Base-by-base conservation (phyloP, 2,797 vertebrate species). In the Danionella dracula region DNA sequence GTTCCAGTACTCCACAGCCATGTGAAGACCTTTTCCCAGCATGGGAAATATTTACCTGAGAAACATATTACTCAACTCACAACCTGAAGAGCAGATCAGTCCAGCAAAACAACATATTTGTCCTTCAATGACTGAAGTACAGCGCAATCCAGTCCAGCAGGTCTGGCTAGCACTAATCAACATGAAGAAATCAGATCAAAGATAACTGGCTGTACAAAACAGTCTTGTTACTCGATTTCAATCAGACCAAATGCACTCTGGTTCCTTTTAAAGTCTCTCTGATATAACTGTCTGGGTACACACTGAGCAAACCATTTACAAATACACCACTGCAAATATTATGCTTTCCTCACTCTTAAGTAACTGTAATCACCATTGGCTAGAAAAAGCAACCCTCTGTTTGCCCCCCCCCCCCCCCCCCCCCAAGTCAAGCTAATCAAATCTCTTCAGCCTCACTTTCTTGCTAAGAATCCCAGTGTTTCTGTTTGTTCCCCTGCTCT, bases 221-320 rank as follows among this genome's bases (percentile, higher is more conserved):
- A 5, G 11, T 12, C 2, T 4, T 44, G 31, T 10, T 12, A 35
- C 6, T 15, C 51, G 4, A 16, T 35, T 46, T 20, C 37, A 15
- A 32, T 44, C 37, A 5, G 12, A 40, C 13, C 12, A 3, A 1
- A 20, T 48, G n/a, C n/a, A n/a, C n/a, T n/a, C n/a, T n/a, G n/a
- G n/a, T 20, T 16, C 12, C 4, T 44, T 13, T 42, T 48, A 59
- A 63, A 64, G 23, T 21, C 16, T 1, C 13, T n/a, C n/a, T n/a
- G n/a, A 31, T 1, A 16, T 20, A 45, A 68, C 59, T 60, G 71
- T 70, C 75, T 65, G 71, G 40, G 63, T 53, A 68, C 4, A 4
- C 21, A 46, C 48, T 27, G 13, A 60, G 12, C 29, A 8, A 35
- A 13, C 20, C n/a, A 35, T 27, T 63, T 12, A 37, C 8, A 12